Base-by-base conservation (phyloP, 2,888 invertebrate genomes). In the Neelides folsomi region DNA sequence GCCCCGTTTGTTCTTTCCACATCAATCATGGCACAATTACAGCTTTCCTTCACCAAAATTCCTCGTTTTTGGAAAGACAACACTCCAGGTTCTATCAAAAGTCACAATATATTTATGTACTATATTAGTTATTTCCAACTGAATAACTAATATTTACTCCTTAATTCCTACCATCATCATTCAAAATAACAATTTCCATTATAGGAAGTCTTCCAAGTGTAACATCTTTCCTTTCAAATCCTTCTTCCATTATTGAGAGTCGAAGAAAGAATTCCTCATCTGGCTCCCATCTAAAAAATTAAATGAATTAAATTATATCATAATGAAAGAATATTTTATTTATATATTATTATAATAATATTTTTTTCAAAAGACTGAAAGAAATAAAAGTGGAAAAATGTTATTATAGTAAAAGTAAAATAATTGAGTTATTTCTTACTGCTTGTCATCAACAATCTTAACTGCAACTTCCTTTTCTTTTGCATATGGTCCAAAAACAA, bases 251-350 rank as follows among this genome's bases (percentile, higher is more conserved):
- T 3, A 70, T 52, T 3, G 71, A 69, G 47, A 79, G 65, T 61
- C 77, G 74, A 18, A 78, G 71, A 66, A 76, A 77, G 67, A 79
- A 79, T 56, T 76, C 75, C 66, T 78, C 77, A 65, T 77, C 76
- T 0, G 77, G 76, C 66, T 78, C 76, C 77, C 77, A 79, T 27
- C 27, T 27, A 27, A 27, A 27, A 27, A 5, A 27, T 27, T 27
- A 27, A 7, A 7, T 27, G 7, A 27, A 27, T 27, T n/a, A n/a
- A n/a, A n/a, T n/a, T n/a, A n/a, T n/a, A n/a, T n/a, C n/a, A n/a
- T n/a, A n/a, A n/a, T n/a, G n/a, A n/a, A n/a, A n/a, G n/a, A n/a
- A n/a, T n/a, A n/a, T n/a, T n/a, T n/a, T n/a, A n/a, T n/a, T n/a
- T n/a, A n/a, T n/a, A n/a, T n/a, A n/a, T n/a, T n/a, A n/a, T n/a